Conservation (phyloP, 2,113 vertebrate species). For the Pomatorhinus ruficollis region DNA sequence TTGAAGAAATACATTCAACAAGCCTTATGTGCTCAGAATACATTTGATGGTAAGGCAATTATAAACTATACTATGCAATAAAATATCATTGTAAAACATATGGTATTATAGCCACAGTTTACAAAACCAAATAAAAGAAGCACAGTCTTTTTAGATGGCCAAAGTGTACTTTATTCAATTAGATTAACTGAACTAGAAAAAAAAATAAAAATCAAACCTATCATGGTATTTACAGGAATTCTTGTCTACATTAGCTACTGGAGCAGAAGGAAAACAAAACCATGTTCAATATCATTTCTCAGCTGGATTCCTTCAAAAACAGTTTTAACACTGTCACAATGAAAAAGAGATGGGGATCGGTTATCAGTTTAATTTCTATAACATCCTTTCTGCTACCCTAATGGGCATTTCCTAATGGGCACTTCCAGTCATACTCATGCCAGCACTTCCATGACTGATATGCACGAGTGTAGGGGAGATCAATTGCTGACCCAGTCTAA, state of each 20-base stretch:
- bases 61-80: neutral
- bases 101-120: neutral
- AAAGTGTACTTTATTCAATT: neutral
- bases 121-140: neutral
- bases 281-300: neutral
- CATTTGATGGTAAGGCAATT: neutral
- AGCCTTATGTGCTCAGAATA: neutral
- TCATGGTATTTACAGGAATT: neutral
- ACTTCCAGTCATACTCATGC: neutral
- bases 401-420: neutral
- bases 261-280: neutral
- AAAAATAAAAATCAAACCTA: neutral
- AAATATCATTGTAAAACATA: neutral
- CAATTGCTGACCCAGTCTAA: neutral
- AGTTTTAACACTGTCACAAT: neutral
- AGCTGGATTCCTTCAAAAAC: neutral
- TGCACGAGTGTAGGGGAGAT: neutral
- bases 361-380: neutral
- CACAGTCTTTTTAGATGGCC: neutral
- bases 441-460: neutral
- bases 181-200: neutral
- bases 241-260: neutral
- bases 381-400: neutral
- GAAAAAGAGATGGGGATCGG: fast-evolving
- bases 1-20: neutral